Evolutionary conservation across 1,140 invertebrate species (phyloP).

Genomic region (Aculops lycopersici): DNA sequence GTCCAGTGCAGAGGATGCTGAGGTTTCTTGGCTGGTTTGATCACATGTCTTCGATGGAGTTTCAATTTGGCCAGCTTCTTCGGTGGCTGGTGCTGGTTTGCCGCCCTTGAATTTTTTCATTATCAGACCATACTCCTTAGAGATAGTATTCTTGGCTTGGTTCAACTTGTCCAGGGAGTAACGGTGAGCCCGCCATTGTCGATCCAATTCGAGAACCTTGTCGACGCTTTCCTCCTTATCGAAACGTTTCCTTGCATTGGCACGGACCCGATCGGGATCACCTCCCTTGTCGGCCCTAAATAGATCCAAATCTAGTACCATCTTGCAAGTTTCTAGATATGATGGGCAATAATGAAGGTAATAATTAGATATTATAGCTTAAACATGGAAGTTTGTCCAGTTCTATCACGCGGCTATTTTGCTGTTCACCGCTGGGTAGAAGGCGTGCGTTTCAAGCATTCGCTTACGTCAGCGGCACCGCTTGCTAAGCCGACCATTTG

Average conservation of each 20-base stretch:
- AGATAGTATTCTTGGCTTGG: conserved; percentile 67
- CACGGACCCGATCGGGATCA: conserved; percentile 51
- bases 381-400: too few species aligned
- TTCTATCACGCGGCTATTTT: too few species aligned
- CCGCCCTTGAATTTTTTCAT: conserved; percentile 32
- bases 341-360: too few species aligned
- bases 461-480: too few species aligned
- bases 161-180: conserved; percentile 9
- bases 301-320: conserved; percentile 91
- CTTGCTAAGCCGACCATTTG: too few species aligned
- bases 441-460: too few species aligned
- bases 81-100: conserved; percentile 2
- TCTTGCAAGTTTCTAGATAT: conserved; percentile 20
- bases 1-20: background rate
- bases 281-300: conserved; percentile 85
- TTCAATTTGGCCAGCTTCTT: conserved; percentile 10
- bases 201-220: conserved; percentile 22
- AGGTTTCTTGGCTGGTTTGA: background rate
- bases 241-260: conserved; percentile 68
- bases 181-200: conserved; percentile 5
- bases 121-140: conserved; percentile 82
- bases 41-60: background rate
- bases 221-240: conserved; percentile 75
- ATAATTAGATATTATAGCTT: too few species aligned
- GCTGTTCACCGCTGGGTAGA: too few species aligned